A percentile compares a stretch with the other conserved stretches of the same genome.
Conservation (phyloP, 2,888 invertebrate species). For the Teleogryllus oceanicus region DNA sequence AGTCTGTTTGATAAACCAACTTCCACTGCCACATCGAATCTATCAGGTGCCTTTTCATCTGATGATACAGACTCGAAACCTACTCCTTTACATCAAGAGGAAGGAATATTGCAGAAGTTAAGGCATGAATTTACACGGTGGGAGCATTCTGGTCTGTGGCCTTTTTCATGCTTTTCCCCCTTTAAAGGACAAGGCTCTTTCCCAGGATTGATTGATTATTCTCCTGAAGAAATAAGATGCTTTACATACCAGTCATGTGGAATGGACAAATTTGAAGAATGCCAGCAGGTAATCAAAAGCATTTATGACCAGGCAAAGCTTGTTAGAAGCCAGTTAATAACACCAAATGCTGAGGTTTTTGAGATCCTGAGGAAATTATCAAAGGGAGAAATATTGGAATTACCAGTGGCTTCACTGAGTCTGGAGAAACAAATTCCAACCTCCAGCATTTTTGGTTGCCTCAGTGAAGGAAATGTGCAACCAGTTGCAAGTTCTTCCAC, state of each 20-base stretch:
- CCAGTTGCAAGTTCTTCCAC: neutral
- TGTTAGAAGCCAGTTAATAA: constrained; percentile 56
- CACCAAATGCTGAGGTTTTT: constrained; percentile 51
- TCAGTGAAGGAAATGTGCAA: too few relatives aligned
- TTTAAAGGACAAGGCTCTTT: constrained; percentile 69
- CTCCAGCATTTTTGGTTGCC: too few relatives aligned
- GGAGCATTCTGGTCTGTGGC: constrained; percentile 74
- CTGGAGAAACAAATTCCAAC: neutral
- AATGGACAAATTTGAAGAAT: constrained; percentile 29
- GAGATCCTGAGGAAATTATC: constrained; percentile 43
- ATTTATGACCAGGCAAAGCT: constrained; percentile 53
- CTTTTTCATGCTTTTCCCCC: constrained; percentile 73
- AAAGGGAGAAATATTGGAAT: constrained; percentile 24
- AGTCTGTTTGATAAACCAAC: neutral
- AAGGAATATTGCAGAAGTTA: constrained; percentile 34
- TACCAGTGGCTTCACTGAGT: neutral
- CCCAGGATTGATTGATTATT: constrained; percentile 70
- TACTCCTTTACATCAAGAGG: neutral
- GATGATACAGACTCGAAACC: neutral
- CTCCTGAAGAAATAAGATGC: constrained; percentile 75
- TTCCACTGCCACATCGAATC: neutral
- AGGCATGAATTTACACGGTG: constrained; percentile 58
- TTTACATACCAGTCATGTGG: constrained; percentile 28
- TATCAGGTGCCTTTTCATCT: neutral
- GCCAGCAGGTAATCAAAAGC: constrained; percentile 52